Conservation (phyloP, 2,797 vertebrate species). For the Esox lucius region DNA sequence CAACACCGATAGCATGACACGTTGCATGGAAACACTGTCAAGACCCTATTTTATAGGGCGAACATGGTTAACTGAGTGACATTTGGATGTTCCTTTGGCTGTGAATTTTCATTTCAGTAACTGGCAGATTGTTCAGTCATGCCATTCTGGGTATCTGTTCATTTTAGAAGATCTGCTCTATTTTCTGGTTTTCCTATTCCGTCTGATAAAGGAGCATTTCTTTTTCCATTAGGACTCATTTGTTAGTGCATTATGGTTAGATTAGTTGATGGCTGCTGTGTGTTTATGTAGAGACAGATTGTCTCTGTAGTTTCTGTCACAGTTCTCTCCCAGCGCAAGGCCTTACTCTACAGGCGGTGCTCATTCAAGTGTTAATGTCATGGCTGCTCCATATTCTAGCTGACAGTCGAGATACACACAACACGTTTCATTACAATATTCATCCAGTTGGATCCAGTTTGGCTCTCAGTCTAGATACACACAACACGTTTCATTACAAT, state of each 20-base stretch:
- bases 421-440: neutral
- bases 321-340: neutral
- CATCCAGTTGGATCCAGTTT: neutral
- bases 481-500: neutral
- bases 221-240: conserved; percentile 52
- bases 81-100: conserved; percentile 39
- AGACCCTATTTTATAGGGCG: neutral
- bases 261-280: neutral
- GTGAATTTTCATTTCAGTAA: conserved; percentile 41
- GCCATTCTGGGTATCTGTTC: conserved; percentile 24
- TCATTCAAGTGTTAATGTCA: neutral
- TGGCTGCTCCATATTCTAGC: neutral
- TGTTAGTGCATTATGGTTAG: neutral
- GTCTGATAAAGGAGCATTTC: conserved; percentile 31
- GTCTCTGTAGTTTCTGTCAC: neutral
- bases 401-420: neutral
- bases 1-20: neutral
- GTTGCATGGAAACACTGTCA: neutral
- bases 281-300: neutral
- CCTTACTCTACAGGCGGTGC: neutral
- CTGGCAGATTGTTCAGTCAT: conserved; percentile 41
- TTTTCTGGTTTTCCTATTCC: conserved; percentile 17
- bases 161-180: conserved; percentile 25
- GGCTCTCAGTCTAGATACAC: neutral
- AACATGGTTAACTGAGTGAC: conserved; percentile 37